Base-by-base conservation (phyloP, 2,797 vertebrate species). In the Aphelocoma californica region DNA sequence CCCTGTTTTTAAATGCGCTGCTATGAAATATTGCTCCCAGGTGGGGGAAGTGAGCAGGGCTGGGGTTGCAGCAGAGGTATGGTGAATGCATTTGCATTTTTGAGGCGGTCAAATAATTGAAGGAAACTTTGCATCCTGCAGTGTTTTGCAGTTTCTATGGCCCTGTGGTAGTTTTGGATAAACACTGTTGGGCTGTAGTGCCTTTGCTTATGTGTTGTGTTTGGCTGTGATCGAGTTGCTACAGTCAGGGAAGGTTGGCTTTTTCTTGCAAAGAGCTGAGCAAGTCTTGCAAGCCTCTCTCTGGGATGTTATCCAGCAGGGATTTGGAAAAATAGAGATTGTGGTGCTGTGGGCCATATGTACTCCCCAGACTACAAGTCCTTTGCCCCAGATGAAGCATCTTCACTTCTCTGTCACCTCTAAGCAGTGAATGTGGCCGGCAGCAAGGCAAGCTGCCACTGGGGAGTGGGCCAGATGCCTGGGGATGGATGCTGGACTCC, bases 1-100 rank as follows among this genome's bases (percentile, higher is more conserved):
- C 66, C 44, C 53, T 56, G 56, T 64, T 88, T 86, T 74, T 78
- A 85, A 90, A 92, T 87, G 74, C 47, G 38, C 20, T 81, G 65
- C 86, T 78, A 12, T 69, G 86, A 96, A 95, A 85, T 87, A 90
- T 17, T 96, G 78, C 88, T 96, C 61, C 83, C 83, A 86, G 80
- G 56, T 90, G 83, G 84, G 87, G 42, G 54, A 92, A 92, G 40
- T 44, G 78, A 84, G 32, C 3, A 11, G 74, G 44, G 60, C 84
- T 6, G 14, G 47, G n/a, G 32, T 74, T 71, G 70, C 48, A 78
- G 78, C 61, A 40, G 67, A 73, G 53, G 45, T 69, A 82, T 82
- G 78, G 82, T 54, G 67, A 92, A 82, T 28, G 25, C 21, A 50
- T 93, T 93, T 93, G 67, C 58, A 36, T 93, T 92, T 93, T 94